A percentile compares a stretch with the other conserved stretches of the same genome.
These are phyloP conservation scores for Papilio xuthus DNA, from an alignment of 1,140 invertebrate genomes.

Conservation along the genomic window DNA sequence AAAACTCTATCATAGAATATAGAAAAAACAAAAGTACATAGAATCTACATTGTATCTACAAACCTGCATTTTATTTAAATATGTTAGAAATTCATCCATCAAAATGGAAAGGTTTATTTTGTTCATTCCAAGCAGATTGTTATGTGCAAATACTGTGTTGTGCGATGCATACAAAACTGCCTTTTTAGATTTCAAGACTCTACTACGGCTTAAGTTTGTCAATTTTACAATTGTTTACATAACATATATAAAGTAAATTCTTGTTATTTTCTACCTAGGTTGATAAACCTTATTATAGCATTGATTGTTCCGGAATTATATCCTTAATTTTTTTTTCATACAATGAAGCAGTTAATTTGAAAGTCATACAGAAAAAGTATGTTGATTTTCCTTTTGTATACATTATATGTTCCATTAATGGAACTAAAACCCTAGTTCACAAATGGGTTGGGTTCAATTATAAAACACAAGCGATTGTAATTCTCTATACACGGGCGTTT, in stretches of 20 bases:
- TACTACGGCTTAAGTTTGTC: neutral
- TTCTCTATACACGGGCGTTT: neutral
- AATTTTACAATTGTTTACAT: neutral
- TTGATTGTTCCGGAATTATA: neutral
- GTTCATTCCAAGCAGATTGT: neutral
- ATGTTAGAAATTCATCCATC: neutral
- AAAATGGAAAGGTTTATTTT: neutral
- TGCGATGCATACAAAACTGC: neutral
- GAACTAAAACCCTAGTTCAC: neutral
- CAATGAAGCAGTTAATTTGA: neutral
- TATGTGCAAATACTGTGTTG: neutral
- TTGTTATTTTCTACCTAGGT: neutral
- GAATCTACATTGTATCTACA: neutral
- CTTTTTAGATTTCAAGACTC: neutral
- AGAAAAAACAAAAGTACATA: neutral
- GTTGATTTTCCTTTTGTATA: neutral
- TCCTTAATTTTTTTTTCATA: neutral
- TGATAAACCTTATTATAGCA: neutral
- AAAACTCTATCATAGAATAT: neutral
- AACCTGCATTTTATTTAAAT: neutral
- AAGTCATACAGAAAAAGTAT: neutral
- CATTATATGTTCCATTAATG: neutral
- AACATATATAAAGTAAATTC: neutral
- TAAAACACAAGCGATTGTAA: slow-evolving; percentile 11
- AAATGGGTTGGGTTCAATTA: slow-evolving; percentile 4